Percentiles rank a stretch among this genome's conserved stretches.
Evolutionary conservation across 1,140 invertebrate genomes (phyloP).

Genomic region (Doryteuthis pealeii): DNA sequence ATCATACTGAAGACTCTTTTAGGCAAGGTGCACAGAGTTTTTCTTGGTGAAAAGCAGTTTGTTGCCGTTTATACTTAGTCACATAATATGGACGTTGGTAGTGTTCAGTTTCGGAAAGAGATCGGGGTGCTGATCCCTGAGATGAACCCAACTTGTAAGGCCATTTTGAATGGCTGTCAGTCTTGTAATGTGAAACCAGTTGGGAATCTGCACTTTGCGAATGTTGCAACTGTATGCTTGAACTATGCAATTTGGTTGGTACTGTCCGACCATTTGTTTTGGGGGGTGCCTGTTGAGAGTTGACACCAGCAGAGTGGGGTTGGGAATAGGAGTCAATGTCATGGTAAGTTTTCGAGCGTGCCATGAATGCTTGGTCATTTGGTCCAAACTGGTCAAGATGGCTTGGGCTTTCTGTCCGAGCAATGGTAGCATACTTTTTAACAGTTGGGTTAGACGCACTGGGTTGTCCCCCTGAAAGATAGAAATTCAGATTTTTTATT

Average conservation of each 20-base stretch:
- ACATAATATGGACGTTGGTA: slow-evolving; percentile 35
- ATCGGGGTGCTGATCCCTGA: slow-evolving; percentile 21
- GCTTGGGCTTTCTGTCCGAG: slow-evolving; percentile 3
- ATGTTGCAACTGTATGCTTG: slow-evolving; percentile 16
- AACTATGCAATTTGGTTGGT: background rate
- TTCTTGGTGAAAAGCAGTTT: slow-evolving; percentile 19
- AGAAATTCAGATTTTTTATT: background rate
- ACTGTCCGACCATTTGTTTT: background rate
- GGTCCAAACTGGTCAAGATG: background rate
- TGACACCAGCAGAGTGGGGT: background rate
- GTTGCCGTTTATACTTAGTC: slow-evolving; percentile 21
- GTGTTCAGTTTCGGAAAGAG: slow-evolving; percentile 10
- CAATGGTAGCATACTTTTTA: slow-evolving; percentile 20
- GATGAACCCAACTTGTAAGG: slow-evolving; percentile 4
- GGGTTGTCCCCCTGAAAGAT: background rate
- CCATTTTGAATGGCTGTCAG: background rate
- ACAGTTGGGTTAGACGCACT: too few relatives aligned
- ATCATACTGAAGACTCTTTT: slow-evolving; percentile 46
- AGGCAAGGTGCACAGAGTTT: slow-evolving; percentile 37
- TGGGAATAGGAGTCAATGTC: slow-evolving; percentile 11
- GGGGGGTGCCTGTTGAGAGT: background rate
- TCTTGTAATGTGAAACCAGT: slow-evolving; percentile 12
- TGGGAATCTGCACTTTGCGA: too few relatives aligned
- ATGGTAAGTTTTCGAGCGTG: slow-evolving; percentile 21
- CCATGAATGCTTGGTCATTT: background rate